Evolutionary conservation across 1,140 invertebrate species (phyloP), one percentile per base, ranked within the genome.

Genomic region (Eumeta japonica): DNA sequence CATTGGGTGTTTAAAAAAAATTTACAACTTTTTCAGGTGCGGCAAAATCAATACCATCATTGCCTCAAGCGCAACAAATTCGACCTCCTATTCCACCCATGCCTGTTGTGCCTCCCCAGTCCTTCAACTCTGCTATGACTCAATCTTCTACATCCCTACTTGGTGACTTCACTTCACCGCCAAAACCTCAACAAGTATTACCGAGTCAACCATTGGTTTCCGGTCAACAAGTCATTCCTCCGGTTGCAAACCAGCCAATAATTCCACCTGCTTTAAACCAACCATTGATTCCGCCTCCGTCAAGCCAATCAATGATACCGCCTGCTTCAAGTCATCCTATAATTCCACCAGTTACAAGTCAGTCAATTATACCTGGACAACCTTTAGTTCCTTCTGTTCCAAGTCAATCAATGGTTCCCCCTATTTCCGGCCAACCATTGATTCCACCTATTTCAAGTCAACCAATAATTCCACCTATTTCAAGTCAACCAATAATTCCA

Each of bases 81-180:
- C 68, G 63, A 37, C 65, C 62, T 0, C 58, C 61, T 0, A 66
- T 60, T 3, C 68, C 68, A 1, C 68, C 65, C 2, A 68, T 70
- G 58, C 68, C 65, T 0, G 41, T 49, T 3, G 37, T 64, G 16
- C 52, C 58, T 7, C 24, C 51, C 12, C 42, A 36, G 2, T 33
- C 38, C 27, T 27, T 13, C 54, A 48, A 43, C 39, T 46, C 7
- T 0, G 41, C n/a, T n/a, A n/a, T n/a, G n/a, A n/a, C n/a, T n/a
- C n/a, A n/a, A n/a, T n/a, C n/a, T n/a, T n/a, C n/a, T n/a, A n/a
- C n/a, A 18, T 60, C 57, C 0, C 39, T 64, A 9, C 37, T 64
- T 0, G 58, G 52, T 1, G 58, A 56, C 30, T 46, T 41, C 12
- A 18, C 13, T n/a, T 16, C 28, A 27, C 35, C 35, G 2, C 10